These are phyloP conservation scores for human DNA, from an alignment of 2,113 vertebrate species.

Conservation along the genomic window GRCh38 chr12:122349001-122349500, in stretches of 20 bases:
- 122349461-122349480: no score
- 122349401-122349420: neutral
- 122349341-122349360: neutral
- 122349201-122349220: neutral
- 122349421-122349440: no score
- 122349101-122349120: neutral
- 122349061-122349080: neutral
- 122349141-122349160: neutral
- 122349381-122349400: neutral
- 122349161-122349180: neutral
- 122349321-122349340: neutral
- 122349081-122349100: neutral
- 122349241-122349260: neutral
- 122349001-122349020: neutral
- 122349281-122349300: neutral
- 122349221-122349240: neutral
- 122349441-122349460: no score
- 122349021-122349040: neutral
- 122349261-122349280: neutral
- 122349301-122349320: neutral
- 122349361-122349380: neutral
- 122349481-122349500: no score
- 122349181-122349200: neutral
- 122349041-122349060: conserved; percentile 3
- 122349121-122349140: neutral